Evolutionary conservation across 2,113 vertebrate species (phyloP).

Genomic region (Siphamia tubifer): DNA sequence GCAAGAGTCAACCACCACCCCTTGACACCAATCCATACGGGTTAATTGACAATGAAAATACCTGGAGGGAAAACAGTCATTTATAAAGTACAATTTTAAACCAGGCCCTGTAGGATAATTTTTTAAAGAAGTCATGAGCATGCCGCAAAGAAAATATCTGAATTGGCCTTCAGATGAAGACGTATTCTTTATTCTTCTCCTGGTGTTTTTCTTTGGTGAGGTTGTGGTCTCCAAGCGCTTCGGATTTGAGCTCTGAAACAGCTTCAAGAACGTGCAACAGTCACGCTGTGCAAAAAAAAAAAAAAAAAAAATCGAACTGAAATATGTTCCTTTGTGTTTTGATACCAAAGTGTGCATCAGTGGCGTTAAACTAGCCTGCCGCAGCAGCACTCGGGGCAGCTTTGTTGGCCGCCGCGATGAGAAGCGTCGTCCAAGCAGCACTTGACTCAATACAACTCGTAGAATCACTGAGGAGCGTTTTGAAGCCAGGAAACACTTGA

Average conservation of each 20-base stretch:
- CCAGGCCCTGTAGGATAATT: conserved; percentile 52
- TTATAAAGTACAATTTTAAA: conserved; percentile 50
- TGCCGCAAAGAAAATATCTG: conserved; percentile 48
- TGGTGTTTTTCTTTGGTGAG: conserved; percentile 65
- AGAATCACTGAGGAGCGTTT: conserved; percentile 1
- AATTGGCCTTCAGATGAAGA: conserved; percentile 48
- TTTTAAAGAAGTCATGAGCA: conserved; percentile 21
- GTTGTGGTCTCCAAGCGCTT: conserved; percentile 56
- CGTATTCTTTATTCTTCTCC: conserved; percentile 51
- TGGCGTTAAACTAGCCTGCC: background rate
- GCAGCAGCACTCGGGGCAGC: conserved; percentile 10
- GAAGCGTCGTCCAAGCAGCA: conserved; percentile 13
- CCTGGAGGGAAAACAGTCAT: conserved; percentile 39
- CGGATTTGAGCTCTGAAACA: conserved; percentile 52
- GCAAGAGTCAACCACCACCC: conserved; percentile 46
- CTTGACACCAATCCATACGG: conserved; percentile 62
- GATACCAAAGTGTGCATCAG: conserved; percentile 35
- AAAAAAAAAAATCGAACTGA: conserved; percentile 49
- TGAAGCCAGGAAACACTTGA: conserved; percentile 41
- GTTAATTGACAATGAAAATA: conserved; percentile 72
- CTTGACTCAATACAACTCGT: conserved; percentile 6
- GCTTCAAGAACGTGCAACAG: conserved; percentile 57
- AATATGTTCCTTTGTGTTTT: conserved; percentile 60
- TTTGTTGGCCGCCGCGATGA: background rate
- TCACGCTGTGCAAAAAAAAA: conserved; percentile 48